Base-by-base conservation (phyloP, 2,113 vertebrate species). In the Seriola aureovittata region DNA sequence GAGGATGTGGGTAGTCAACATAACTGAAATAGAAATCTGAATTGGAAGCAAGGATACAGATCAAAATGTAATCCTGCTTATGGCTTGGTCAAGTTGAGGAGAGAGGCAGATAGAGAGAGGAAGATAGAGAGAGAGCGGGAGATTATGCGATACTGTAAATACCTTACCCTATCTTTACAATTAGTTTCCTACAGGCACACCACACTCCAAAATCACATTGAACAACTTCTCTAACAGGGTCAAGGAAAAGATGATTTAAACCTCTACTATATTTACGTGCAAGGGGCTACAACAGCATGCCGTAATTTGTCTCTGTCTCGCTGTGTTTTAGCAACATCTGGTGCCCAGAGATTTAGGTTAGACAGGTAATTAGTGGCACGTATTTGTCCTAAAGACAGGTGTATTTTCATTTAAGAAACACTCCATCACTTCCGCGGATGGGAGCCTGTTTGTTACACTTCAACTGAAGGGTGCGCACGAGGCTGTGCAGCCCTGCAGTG, bases 241-340 rank as follows among this genome's bases (percentile, higher is more conserved):
- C 95, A 96, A 96, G 95, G 95, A 95, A 96, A 95, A 95, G 92
- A 95, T 95, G 93, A 96, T 96, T 95, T 95, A 95, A 96, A 92
- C 90, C 78, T 93, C 88, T 13, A 89, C 93, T 93, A 92, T 95
- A 96, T 96, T 95, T 95, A 94, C 90, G 91, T 94, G 90, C 91
- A 71, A 29, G 29, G 74, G 87, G 90, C 93, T 94, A 85, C 92
- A 92, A 93, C 86, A 93, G 92, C 90, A 77, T 72, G 68, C 75
- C 29, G 86, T 90, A 86, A 95, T 96, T 94, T 94, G 95, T 96
- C 95, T 95, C 88, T 95, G 95, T 95, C 95, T 90, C 82, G 57
- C 89, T 87, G 92, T 92, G 90, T 94, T 96, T 96, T 94, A 95
- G 94, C 91, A 96, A 96, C 95, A 96, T 96, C 95, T 96, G 95